Percentiles rank a stretch among this genome's conserved stretches.
Conservation (phyloP, 1,140 invertebrate species). For the Trichonephila inaurata region DNA sequence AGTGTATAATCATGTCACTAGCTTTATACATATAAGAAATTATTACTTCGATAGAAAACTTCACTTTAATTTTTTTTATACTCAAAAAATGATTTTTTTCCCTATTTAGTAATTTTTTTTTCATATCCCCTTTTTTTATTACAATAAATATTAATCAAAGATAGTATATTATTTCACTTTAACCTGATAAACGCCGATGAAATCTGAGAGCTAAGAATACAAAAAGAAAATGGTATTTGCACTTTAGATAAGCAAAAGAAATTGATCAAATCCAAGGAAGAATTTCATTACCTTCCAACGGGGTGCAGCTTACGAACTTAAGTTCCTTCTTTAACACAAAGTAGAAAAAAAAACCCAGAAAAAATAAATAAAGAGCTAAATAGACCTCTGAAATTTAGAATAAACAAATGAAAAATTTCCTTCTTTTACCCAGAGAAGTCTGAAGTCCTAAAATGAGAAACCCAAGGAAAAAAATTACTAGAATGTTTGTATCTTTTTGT, state of each 20-base stretch:
- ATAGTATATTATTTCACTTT: background rate
- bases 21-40: no score
- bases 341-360: background rate
- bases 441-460: conserved; percentile 19
- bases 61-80: no score
- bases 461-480: conserved; percentile 22
- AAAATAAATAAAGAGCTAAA: background rate
- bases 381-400: conserved; percentile 44
- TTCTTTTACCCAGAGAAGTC: background rate
- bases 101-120: no score
- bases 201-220: background rate
- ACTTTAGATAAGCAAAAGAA: conserved; percentile 32
- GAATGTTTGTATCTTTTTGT: background rate
- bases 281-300: conserved; percentile 43
- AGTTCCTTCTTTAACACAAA: background rate
- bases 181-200: background rate
- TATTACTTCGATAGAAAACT: no score
- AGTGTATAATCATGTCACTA: no score
- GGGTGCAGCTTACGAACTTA: conserved; percentile 18
- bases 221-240: background rate
- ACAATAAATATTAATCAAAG: background rate
- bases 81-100: no score
- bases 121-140: no score
- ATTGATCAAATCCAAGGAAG: conserved; percentile 30
- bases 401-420: conserved; percentile 54